These are phyloP conservation scores for Lutjanus erythropterus DNA, from an alignment of 2,113 vertebrate species.

Conservation along the genomic window DNA sequence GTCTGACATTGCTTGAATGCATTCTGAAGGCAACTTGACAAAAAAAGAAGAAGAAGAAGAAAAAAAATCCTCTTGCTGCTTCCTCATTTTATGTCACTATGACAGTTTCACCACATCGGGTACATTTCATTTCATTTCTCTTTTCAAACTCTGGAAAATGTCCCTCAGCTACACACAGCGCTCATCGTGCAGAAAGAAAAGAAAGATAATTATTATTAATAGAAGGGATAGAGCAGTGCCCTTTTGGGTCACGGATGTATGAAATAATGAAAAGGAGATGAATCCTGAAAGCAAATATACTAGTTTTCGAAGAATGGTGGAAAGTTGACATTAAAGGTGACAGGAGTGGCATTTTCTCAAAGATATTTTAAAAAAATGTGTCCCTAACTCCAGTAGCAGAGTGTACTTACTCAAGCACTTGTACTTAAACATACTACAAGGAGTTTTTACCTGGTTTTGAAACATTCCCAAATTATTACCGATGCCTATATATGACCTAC, in stretches of 20 bases:
- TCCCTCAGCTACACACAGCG: background rate
- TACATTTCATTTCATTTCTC: conserved; percentile 29
- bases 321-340: conserved; percentile 36
- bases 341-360: background rate
- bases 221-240: background rate
- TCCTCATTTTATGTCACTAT: background rate
- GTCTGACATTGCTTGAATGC: conserved; percentile 33
- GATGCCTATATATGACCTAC: too few relatives aligned
- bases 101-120: conserved; percentile 11
- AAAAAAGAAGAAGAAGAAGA: background rate
- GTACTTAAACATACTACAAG: too few relatives aligned
- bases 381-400: background rate
- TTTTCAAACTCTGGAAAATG: conserved; percentile 28
- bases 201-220: conserved; percentile 36
- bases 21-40: conserved; percentile 18
- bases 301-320: conserved; percentile 28
- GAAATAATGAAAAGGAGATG: conserved; percentile 27
- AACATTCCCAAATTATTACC: too few relatives aligned
- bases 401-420: too few relatives aligned
- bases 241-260: background rate
- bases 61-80: background rate
- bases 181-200: conserved; percentile 9
- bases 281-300: conserved; percentile 37
- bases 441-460: too few relatives aligned
- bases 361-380: conserved; percentile 14